A percentile compares a stretch with the other conserved stretches of the same genome.
Conservation (phyloP, 1,140 invertebrate species). For the Apis laboriosa region DNA sequence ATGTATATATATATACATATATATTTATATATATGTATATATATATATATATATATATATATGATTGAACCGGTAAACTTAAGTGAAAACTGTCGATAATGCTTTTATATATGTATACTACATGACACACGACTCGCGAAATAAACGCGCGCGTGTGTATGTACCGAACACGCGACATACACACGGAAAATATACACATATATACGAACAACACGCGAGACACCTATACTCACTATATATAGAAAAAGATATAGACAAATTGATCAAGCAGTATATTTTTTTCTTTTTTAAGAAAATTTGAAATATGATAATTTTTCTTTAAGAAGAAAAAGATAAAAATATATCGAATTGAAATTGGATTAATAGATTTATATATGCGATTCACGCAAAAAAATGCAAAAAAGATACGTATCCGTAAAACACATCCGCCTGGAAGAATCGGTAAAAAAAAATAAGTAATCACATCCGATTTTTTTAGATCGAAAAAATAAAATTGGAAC, state of each 20-base stretch:
- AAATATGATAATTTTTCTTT: background rate
- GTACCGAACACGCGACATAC: conserved; percentile 44
- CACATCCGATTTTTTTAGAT: background rate
- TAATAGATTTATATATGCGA: background rate
- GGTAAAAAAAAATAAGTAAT: background rate
- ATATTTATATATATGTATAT: conserved; percentile 31
- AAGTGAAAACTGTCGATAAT: conserved; percentile 75
- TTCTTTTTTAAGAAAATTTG: background rate
- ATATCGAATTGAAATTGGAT: background rate
- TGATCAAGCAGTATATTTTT: background rate
- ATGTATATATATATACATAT: conserved; percentile 48
- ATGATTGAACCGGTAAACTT: conserved; percentile 63
- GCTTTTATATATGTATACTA: conserved; percentile 77
- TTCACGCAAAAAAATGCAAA: background rate
- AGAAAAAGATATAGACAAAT: too few species aligned
- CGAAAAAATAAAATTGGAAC: background rate
- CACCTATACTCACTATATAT: background rate
- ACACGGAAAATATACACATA: conserved; percentile 35
- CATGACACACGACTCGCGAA: conserved; percentile 23
- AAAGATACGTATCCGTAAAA: background rate
- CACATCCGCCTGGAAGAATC: background rate
- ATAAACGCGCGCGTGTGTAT: background rate
- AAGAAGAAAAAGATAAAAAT: too few species aligned
- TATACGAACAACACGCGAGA: conserved; percentile 34
- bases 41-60: conserved; percentile 52